Base-by-base conservation (phyloP, 2,113 vertebrate species). In the Paradisaea rubra region DNA sequence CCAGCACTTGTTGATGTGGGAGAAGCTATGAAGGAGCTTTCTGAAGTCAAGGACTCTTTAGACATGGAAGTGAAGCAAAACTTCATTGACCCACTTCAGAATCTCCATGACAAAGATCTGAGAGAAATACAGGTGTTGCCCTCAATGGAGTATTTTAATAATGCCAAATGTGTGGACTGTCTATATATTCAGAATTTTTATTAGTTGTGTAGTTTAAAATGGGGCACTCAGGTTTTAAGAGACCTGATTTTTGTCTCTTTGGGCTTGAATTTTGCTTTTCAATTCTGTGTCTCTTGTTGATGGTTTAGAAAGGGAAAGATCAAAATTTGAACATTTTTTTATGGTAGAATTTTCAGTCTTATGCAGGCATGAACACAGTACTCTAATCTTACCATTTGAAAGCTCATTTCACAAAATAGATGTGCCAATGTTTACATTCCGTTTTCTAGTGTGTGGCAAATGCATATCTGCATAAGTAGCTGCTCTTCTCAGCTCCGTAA, bases 21-120 rank as follows among this genome's bases (percentile, higher is more conserved):
- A 53, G 99, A 99, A 91, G 97, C 98, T 94, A 99, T 99, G 99
- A 97, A 98, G 73, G 99, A 99, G 49, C 98, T 99, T 33, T 99
- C 98, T 4, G 99, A 99, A 91, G 99, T 99, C 44, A 99, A 99
- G 91, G 99, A 99, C 60, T 99, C 99, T 64, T 97, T 99, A 94
- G 99, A 99, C 88, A 99, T 99, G 97, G 99, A 99, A 94, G 99
- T 99, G 88, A 99, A 99, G 92, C 99, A 99, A 97, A 99, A 99
- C 96, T 99, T 99, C 93, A 99, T 99, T 41, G 99, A 99, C 88
- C 99, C 99, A 5, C 97, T 99, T 96, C 99, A 99, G 97, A 99
- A 99, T 95, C 98, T 99, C 61, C 98, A 99, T 45, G 99, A 99
- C 96, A 99, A 99, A 98, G 99, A 99, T 84, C 98, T 99, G 60